Base-by-base conservation (phyloP, 1,140 invertebrate species). In the Drosophila quadrilineata region DNA sequence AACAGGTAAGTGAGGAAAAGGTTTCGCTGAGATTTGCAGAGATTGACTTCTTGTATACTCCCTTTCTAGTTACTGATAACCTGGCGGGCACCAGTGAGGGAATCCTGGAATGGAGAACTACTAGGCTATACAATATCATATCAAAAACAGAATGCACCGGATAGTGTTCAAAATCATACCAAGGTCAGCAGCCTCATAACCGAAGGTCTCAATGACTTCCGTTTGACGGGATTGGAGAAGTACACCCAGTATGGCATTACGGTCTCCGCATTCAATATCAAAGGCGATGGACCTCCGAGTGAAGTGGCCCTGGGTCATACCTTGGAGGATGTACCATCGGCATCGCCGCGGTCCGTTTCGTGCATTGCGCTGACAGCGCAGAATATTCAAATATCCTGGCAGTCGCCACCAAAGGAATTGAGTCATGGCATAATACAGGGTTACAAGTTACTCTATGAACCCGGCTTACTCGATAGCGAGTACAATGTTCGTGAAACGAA, bases 51-150 rank as follows among this genome's bases (percentile, higher is more conserved):
- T 24, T 5, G 2, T 10, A 6, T 16, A 31, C 6, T 4, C 19
- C 0, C 5, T 3, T 3, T 22, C 38, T 29, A 76, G 74, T 89
- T 97, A 6, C 92, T 94, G 45, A 93, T 97, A 22, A 93, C 92
- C 19, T 97, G 96, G 96, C 93, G 93, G 65, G 91, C 95, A 1
- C 96, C 96, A 4, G 91, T 93, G 2, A 90, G 93, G 9, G 93
- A 95, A 56, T 92, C 93, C 0, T 95, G 94, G 92, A 96, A 97
- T 89, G 96, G 96, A 0, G 93, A 94, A 43, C 92, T 97, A 6
- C 90, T 95, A 14, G 96, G 96, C 1, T 97, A 97, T 90, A 93
- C 93, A 56, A 91, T 93, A 2, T 90, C 90, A 1, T 93, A 92
- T 91, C 91, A 91, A 8, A 93, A 94, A 75, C 62, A 91, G 91